phyloP scores from a whole-genome alignment of 2,797 vertebrate species.

The Xenopus petersii region DNA sequence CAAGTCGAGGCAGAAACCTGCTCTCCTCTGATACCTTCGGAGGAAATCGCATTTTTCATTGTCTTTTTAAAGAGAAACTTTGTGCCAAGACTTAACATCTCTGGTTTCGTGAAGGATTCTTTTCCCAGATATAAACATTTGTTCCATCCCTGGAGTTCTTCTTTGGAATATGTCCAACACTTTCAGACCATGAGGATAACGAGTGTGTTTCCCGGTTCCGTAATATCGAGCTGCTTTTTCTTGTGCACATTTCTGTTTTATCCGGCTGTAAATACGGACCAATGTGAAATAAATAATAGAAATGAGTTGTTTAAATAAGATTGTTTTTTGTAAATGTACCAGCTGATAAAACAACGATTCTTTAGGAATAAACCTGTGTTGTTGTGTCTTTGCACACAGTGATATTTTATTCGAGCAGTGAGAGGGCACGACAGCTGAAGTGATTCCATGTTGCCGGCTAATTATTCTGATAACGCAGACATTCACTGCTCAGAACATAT shows the following conservation, averaged over 20 bases:
- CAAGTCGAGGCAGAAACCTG: conserved; percentile 10
- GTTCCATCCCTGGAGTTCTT: neutral
- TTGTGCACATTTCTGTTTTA: conserved; percentile 44
- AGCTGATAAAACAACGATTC: neutral
- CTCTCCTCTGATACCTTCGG: neutral
- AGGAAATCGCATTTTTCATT: neutral
- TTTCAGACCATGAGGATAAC: too few relatives aligned
- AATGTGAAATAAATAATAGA: conserved; percentile 20
- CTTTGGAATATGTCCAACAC: neutral
- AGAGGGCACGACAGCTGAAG: too few relatives aligned
- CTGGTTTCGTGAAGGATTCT: neutral
- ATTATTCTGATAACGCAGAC: too few relatives aligned
- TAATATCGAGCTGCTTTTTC: neutral
- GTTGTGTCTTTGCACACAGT: neutral
- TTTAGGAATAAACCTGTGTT: neutral
- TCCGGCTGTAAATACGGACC: conserved; percentile 27
- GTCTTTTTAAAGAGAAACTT: neutral
- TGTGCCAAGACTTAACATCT: conserved; percentile 23
- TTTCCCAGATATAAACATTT: too few relatives aligned
- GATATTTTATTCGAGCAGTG: neutral
- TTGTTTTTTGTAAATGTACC: conserved; percentile 2
- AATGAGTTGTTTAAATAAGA: neutral
- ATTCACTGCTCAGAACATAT: too few relatives aligned
- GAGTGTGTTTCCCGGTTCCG: neutral
- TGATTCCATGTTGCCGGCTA: too few relatives aligned